Evolutionary conservation across 2,888 invertebrate genomes (phyloP).

Genomic region (Polyploca ridens): DNA sequence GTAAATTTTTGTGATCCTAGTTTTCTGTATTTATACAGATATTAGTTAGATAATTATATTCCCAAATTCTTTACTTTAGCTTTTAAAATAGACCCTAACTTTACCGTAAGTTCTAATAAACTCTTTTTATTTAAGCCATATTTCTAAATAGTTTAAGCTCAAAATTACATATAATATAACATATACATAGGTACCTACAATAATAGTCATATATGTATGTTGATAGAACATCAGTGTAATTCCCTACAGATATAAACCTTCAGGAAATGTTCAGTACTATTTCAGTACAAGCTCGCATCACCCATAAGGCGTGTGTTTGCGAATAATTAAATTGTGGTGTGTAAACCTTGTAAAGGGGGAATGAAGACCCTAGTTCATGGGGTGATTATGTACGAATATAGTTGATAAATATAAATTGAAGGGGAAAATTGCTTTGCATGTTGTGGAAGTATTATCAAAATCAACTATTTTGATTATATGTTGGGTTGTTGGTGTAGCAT

Average conservation of each 20-base stretch:
- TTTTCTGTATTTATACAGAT: too few relatives aligned
- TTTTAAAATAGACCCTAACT: too few relatives aligned
- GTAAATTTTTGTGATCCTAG: too few relatives aligned
- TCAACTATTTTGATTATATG: not conserved
- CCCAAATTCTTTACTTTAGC: too few relatives aligned
- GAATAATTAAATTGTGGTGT: conserved; percentile 46
- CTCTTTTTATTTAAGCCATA: too few relatives aligned
- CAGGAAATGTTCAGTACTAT: conserved; percentile 22
- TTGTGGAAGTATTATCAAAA: not conserved
- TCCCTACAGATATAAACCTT: conserved; percentile 16
- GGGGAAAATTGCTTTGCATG: not conserved
- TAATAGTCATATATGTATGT: not conserved
- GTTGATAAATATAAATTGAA: not conserved
- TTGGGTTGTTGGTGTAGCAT: too few relatives aligned
- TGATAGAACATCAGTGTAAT: conserved; percentile 11
- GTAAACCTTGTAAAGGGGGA: conserved; percentile 26
- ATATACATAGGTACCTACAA: too few relatives aligned
- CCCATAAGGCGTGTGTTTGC: conserved; percentile 36
- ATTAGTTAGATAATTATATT: too few relatives aligned
- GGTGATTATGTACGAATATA: conserved; percentile 9
- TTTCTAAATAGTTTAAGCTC: too few relatives aligned
- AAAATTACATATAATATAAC: too few relatives aligned
- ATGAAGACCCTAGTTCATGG: conserved; percentile 22
- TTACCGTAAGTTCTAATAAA: too few relatives aligned
- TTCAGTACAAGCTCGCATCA: conserved; percentile 22